Evolutionary conservation across 2,888 invertebrate species (phyloP).

Genomic region (Ophioninae sp.): DNA sequence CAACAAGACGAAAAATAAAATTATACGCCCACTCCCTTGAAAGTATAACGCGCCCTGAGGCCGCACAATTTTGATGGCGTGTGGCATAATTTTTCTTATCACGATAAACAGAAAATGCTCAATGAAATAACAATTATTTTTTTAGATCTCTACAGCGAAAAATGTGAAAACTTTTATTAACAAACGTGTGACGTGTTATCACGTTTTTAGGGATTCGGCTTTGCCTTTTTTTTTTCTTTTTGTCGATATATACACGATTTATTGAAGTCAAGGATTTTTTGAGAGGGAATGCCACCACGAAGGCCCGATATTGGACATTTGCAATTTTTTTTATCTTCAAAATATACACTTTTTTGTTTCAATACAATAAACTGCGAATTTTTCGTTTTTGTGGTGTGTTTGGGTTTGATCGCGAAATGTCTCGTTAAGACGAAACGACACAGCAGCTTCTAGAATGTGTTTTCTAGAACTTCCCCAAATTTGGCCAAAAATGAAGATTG

Average conservation of each 20-base stretch:
- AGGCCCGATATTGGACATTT: background rate
- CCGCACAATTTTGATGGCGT: slow-evolving; percentile 17
- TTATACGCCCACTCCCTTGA: slow-evolving; percentile 28
- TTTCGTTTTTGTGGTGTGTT: too few relatives aligned
- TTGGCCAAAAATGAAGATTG: too few relatives aligned
- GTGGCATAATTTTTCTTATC: slow-evolving; percentile 40
- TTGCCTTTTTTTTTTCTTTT: slow-evolving; percentile 5
- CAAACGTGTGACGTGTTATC: background rate
- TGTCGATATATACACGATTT: background rate
- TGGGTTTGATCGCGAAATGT: too few relatives aligned
- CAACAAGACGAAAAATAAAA: slow-evolving; percentile 30
- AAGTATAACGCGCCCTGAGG: slow-evolving; percentile 22
- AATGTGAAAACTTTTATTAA: slow-evolving; percentile 3
- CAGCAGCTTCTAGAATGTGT: too few relatives aligned
- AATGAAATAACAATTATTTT: slow-evolving; percentile 40
- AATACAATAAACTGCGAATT: too few relatives aligned
- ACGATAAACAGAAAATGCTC: slow-evolving; percentile 54
- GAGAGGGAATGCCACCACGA: background rate
- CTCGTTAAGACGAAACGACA: too few relatives aligned
- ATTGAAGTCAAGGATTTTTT: background rate
- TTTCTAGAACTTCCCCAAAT: too few relatives aligned
- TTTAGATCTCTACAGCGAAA: slow-evolving; percentile 4
- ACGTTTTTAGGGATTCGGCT: slow-evolving; percentile 10
- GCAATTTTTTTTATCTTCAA: background rate
- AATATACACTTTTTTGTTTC: background rate